Conservation (phyloP, 2,888 invertebrate genomes). For the Coenonympha arcania region DNA sequence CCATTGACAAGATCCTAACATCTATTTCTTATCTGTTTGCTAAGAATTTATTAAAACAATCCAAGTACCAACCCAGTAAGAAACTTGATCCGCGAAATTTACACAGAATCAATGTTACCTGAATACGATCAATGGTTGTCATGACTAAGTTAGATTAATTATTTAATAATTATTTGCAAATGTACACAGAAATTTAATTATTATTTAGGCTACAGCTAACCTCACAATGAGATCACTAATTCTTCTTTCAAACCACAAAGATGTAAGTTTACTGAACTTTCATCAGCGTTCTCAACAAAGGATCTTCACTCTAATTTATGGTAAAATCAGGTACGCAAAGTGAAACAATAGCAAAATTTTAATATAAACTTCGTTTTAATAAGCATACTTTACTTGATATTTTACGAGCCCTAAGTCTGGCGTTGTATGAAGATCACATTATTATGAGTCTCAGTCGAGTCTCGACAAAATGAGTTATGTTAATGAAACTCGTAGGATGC, state of each 20-base stretch:
- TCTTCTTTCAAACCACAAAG: background rate
- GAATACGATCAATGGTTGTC: too few species aligned
- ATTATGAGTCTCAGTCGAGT: slow-evolving; percentile 31
- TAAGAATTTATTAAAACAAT: too few species aligned
- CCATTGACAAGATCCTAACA: too few species aligned
- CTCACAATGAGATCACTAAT: too few species aligned
- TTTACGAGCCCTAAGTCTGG: slow-evolving; percentile 22
- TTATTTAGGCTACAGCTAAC: too few species aligned
- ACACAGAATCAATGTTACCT: too few species aligned
- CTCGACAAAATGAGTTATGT: slow-evolving; percentile 44
- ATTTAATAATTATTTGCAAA: too few species aligned
- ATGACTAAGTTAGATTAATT: too few species aligned
- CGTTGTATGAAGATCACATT: slow-evolving; percentile 32
- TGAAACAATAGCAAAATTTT: slow-evolving; percentile 5
- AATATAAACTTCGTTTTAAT: slow-evolving; percentile 15
- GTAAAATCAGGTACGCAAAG: background rate
- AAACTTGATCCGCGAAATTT: too few species aligned
- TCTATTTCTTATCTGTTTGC: too few species aligned
- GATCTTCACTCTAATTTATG: background rate
- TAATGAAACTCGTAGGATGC: slow-evolving; percentile 41
- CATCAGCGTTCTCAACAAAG: background rate
- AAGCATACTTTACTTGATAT: slow-evolving; percentile 12
- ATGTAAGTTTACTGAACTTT: background rate
- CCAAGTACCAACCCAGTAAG: too few species aligned
- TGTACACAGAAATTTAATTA: too few species aligned